Base-by-base conservation (phyloP, 2,888 invertebrate genomes). In the Neria commutata region DNA sequence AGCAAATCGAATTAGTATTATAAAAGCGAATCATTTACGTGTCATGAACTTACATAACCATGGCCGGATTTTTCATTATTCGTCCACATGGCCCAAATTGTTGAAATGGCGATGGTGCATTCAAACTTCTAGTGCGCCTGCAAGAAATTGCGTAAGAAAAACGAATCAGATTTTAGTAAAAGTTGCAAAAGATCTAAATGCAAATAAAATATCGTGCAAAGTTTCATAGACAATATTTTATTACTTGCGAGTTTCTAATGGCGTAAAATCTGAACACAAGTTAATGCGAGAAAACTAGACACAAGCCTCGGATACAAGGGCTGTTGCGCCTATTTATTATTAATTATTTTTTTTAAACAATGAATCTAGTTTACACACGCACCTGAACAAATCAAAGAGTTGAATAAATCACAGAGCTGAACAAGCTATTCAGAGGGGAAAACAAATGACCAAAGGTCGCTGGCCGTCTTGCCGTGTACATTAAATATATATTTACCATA, bases 81-180 rank as follows among this genome's bases (percentile, higher is more conserved):
- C 95, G 91, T 74, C 96, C 97, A 85, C 97, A 97, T 88, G 97
- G 97, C 86, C 97, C 97, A 83, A 98, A 97, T 78, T 95, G 94
- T 83, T 95, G 95, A 72, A 95, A 92, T 1, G 96, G 97, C 66
- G 94, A 95, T 10, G 96, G 97, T 17, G 97, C 97, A 86, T 96
- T 97, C 82, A 97, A 86, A 72, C 96, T 96, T 80, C 95, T 86
- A 45, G 96, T 95, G 77, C 95, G 87, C 88, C 96, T 97, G 86
- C 0, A 89, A 88, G 77, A n/a, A n/a, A n/a, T n/a, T n/a, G n/a
- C n/a, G n/a, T n/a, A n/a, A n/a, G 78, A 79, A 67, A 66, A 69
- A 64, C 62, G 64, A 24, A 46, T 29, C 37, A 11, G 50, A 17
- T 6, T 14, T 40, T 14, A 11, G 46, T 48, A 57, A 24, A 48